Percentiles rank a stretch among this genome's conserved stretches.
Conservation (phyloP, 2,888 invertebrate species). For the Junonia oenone region DNA sequence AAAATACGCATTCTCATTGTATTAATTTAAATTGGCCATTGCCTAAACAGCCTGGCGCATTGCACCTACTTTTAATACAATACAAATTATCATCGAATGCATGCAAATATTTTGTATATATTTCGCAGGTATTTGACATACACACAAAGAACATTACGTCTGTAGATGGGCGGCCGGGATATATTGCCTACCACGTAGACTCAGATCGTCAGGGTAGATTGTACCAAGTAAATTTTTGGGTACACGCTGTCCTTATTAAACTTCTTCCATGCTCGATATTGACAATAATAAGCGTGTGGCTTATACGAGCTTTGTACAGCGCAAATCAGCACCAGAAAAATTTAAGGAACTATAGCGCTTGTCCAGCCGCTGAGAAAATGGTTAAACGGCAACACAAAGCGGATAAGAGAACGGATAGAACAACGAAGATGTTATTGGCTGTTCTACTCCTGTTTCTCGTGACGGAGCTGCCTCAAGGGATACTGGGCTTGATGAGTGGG, state of each 20-base stretch:
- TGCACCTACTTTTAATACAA: conserved; percentile 32
- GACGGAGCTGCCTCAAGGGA: conserved; percentile 93
- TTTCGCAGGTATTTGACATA: conserved; percentile 65
- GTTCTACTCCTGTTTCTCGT: conserved; percentile 91
- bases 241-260: conserved; percentile 89
- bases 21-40: conserved; percentile 13
- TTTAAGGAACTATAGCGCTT: conserved; percentile 82
- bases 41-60: conserved; percentile 10
- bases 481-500: conserved; percentile 85
- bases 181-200: conserved; percentile 65
- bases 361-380: conserved; percentile 69
- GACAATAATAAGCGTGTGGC: conserved; percentile 85
- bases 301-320: conserved; percentile 85
- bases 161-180: conserved; percentile 44
- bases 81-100: conserved; percentile 43
- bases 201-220: conserved; percentile 79
- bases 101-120: conserved; percentile 27
- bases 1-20: conserved; percentile 1
- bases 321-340: conserved; percentile 87
- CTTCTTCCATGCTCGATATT: conserved; percentile 88
- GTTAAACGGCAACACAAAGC: conserved; percentile 77
- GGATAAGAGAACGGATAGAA: conserved; percentile 89
- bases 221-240: conserved; percentile 88
- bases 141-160: conserved; percentile 69
- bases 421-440: conserved; percentile 93